Conservation (phyloP, 2,113 vertebrate species). For the Cavia porcellus region DNA sequence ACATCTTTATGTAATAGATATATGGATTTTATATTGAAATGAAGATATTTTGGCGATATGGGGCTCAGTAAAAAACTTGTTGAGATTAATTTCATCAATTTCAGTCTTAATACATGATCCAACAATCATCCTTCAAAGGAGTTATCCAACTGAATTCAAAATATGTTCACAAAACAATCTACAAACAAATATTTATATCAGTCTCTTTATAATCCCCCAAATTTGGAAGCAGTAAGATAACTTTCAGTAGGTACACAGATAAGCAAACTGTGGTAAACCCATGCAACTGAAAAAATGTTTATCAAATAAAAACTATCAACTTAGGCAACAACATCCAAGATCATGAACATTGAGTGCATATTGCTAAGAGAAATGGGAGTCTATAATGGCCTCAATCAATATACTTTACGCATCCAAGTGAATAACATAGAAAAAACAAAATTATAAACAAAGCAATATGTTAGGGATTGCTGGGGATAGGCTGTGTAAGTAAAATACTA, state of each 20-base stretch:
- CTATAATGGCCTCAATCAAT: not conserved
- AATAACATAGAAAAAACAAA: not conserved
- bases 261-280: not conserved
- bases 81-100: not conserved
- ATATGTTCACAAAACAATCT: not conserved
- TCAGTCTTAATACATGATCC: not conserved
- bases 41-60: not conserved
- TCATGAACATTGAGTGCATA: not conserved
- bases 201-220: not conserved
- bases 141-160: slow-evolving; percentile 8
- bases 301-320: not conserved
- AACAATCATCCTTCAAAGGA: not conserved
- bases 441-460: not conserved
- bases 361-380: not conserved
- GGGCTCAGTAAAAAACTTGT: not conserved
- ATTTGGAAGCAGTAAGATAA: not conserved
- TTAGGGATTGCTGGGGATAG: not conserved
- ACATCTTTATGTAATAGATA: not conserved
- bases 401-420: not conserved
- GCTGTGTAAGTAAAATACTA: not conserved
- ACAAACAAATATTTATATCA: not conserved
- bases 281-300: slow-evolving; percentile 34
- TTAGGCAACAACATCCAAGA: not conserved
- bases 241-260: not conserved
- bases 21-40: not conserved